Percentiles rank a stretch among this genome's conserved stretches.
These are phyloP conservation scores for Epistrophella euchroma DNA, from an alignment of 2,888 invertebrate genomes.

Conservation along the genomic window DNA sequence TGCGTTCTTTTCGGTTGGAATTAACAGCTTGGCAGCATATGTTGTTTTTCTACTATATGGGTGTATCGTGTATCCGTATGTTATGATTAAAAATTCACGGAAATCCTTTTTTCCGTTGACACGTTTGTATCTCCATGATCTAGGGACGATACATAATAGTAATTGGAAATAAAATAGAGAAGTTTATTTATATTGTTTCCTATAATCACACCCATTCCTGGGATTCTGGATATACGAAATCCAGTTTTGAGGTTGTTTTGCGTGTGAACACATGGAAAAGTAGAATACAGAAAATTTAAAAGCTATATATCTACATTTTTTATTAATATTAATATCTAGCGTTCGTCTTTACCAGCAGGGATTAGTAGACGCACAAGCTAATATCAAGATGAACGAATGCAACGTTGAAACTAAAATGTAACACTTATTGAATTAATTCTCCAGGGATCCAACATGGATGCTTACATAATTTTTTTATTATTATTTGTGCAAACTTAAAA, in stretches of 20 bases:
- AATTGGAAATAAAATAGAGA: conserved; percentile 12
- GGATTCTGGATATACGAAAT: not conserved
- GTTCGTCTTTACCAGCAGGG: no score
- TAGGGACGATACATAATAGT: conserved; percentile 18
- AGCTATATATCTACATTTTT: not conserved
- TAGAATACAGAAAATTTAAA: not conserved
- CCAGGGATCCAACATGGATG: no score
- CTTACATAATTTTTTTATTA: no score
- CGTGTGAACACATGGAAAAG: not conserved
- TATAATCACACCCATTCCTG: not conserved
- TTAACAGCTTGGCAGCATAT: conserved; percentile 52
- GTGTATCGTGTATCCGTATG: not conserved
- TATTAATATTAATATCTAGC: no score
- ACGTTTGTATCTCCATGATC: conserved; percentile 10
- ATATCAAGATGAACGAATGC: no score
- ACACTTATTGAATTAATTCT: no score
- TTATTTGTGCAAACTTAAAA: no score
- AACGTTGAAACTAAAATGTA: no score
- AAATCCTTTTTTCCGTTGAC: conserved; percentile 72
- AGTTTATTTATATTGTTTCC: conserved; percentile 65
- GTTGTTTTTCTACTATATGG: conserved; percentile 26
- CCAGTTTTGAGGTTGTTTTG: not conserved
- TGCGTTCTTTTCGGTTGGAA: not conserved
- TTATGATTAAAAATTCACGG: conserved; percentile 55
- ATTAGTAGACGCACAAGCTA: no score